Percentiles rank a stretch among this genome's conserved stretches.
phyloP scores from a whole-genome alignment of 2,888 invertebrate species.

The Lepidochrysops patricia region DNA sequence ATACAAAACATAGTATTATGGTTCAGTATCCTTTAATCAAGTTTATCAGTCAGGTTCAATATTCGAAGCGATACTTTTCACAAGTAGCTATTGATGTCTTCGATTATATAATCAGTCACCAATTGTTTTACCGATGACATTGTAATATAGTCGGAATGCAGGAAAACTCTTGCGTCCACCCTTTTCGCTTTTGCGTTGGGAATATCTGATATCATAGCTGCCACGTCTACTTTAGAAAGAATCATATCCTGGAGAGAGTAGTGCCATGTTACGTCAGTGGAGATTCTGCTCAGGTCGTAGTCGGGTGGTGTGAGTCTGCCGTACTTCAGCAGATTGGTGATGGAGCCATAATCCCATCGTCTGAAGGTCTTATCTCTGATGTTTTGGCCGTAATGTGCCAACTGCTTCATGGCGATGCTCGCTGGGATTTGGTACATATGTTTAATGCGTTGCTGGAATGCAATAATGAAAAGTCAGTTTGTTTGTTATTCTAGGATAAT shows the following conservation, averaged over 20 bases:
- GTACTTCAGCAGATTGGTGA: conserved; percentile 25
- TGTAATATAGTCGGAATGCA: conserved; percentile 26
- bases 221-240: conserved; percentile 26
- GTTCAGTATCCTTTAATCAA: neutral
- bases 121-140: conserved; percentile 22
- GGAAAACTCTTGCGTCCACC: conserved; percentile 25
- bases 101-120: conserved; percentile 27
- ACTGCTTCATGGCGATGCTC: conserved; percentile 29
- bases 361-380: conserved; percentile 27
- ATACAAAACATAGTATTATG: neutral
- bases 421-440: conserved; percentile 14
- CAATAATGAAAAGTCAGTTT: too few species aligned
- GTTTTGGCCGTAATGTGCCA: conserved; percentile 33
- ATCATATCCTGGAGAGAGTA: conserved; percentile 27
- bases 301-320: conserved; percentile 21
- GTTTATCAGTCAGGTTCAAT: conserved; percentile 8
- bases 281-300: conserved; percentile 26
- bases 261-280: conserved; percentile 25
- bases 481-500: too few species aligned
- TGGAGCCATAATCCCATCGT: conserved; percentile 27
- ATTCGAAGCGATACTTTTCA: neutral
- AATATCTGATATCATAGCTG: conserved; percentile 26
- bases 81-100: conserved; percentile 19
- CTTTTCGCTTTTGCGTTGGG: conserved; percentile 23
- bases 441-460: neutral